Base-by-base conservation (phyloP, 2,797 vertebrate species). In the Myotis myotis region DNA sequence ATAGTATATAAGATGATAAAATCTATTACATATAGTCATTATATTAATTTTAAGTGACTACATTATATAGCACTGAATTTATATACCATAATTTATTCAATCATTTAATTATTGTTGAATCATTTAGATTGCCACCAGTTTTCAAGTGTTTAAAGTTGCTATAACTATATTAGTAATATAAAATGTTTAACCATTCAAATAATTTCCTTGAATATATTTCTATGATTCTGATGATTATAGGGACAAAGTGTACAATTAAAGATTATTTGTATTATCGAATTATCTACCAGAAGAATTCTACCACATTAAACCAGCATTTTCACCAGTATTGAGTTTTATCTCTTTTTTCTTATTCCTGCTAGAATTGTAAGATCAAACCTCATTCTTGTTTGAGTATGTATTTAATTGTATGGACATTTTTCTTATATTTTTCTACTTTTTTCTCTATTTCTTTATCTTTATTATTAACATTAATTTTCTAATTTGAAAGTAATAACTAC, bases 11-110 rank as follows among this genome's bases (percentile, higher is more conserved):
- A 86, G 44, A 41, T 91, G 11, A 81, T 78, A 8, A 28, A 64
- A 57, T 80, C n/a, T 83, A 72, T 81, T 23, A 19, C 13, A 64
- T 91, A 4, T 41, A 79, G 15, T 60, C 8, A 49, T 83, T 80
- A 55, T 38, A 57, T 80, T 89, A 84, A 87, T 94, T 80, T 87
- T 85, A 66, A 92, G 17, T 84, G 36, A 91, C 28, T 92, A 1
- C 5, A 72, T 94, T 66, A 13, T 88, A 68, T 85, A 53, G 1
- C 38, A 47, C 33, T 90, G 10, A 86, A 81, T 78, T 82, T 89
- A 78, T 57, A 78, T 19, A 71, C 6, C 10, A 74, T 68, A 30
- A 55, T 41, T 93, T 28, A 72, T 91, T 82, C 88, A 68, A 80
- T 89, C 15, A 53, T 90, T 94, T 51, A 87, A 28, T n/a, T 92